Conservation (phyloP, 2,888 invertebrate species). For the Cephus sareptanus region DNA sequence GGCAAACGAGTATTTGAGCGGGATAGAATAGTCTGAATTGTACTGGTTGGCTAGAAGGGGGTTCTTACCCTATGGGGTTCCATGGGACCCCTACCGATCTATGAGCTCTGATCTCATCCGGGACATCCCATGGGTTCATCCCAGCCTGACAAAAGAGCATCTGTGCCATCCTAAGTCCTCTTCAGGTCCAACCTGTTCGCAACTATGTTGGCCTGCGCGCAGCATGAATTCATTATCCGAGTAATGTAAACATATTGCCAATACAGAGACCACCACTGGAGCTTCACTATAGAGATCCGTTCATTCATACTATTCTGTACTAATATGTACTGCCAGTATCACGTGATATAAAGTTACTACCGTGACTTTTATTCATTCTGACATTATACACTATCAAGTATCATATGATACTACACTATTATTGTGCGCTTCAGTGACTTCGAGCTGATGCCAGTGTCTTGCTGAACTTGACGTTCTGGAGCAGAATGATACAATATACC, state of each 20-base stretch:
- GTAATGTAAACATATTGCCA: conserved; percentile 65
- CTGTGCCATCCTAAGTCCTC: conserved; percentile 31
- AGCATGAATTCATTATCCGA: conserved; percentile 63
- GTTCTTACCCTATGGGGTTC: neutral
- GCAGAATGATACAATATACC: neutral
- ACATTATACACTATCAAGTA: neutral
- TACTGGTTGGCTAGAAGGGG: neutral
- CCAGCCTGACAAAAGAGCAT: conserved; percentile 46
- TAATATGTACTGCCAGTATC: neutral
- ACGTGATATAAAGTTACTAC: neutral
- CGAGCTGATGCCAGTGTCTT: neutral
- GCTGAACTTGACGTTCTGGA: neutral
- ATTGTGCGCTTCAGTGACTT: neutral
- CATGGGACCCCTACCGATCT: conserved; percentile 1
- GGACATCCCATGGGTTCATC: conserved; percentile 23
- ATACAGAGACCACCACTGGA: neutral
- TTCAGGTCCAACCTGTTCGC: conserved; percentile 55
- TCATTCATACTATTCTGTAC: neutral
- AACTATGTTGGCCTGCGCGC: conserved; percentile 46
- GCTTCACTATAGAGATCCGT: neutral
- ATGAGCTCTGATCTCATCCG: conserved; percentile 31
- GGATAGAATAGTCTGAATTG: conserved; percentile 35
- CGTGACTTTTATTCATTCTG: neutral
- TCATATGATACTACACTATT: neutral
- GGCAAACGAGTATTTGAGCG: conserved; percentile 63